phyloP scores from a whole-genome alignment of 2,113 vertebrate species.

The Calcarius ornatus region DNA sequence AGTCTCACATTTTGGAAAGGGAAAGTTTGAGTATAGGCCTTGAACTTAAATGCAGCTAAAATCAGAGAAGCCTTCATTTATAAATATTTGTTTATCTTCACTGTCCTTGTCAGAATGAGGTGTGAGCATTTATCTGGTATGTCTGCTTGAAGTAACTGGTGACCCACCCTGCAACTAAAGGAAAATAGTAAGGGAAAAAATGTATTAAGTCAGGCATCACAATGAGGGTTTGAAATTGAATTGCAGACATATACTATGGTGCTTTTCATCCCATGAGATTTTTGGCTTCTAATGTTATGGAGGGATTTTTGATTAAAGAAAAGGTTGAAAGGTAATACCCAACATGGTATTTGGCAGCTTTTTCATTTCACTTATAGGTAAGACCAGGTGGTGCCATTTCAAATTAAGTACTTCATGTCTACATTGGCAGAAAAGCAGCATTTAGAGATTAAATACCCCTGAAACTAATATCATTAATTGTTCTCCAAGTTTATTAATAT shows the following conservation, averaged over 20 bases:
- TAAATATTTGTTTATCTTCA: not conserved
- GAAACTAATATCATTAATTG: slow-evolving; percentile 64
- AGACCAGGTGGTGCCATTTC: slow-evolving; percentile 76
- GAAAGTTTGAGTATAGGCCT: not conserved
- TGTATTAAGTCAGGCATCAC: not conserved
- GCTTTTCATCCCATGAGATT: slow-evolving; percentile 26
- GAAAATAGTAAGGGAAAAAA: not conserved
- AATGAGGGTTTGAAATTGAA: slow-evolving; percentile 14
- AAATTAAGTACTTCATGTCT: slow-evolving; percentile 69
- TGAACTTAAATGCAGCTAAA: not conserved
- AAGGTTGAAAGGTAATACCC: slow-evolving; percentile 64
- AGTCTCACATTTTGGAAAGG: not conserved
- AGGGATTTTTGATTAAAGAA: slow-evolving; percentile 60
- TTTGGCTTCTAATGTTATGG: slow-evolving; percentile 19
- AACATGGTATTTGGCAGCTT: slow-evolving; percentile 67
- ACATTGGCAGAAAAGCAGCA: slow-evolving; percentile 61
- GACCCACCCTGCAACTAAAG: not conserved
- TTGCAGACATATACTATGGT: not conserved
- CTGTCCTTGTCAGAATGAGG: not conserved
- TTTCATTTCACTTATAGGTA: slow-evolving; percentile 70
- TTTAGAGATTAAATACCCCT: slow-evolving; percentile 53
- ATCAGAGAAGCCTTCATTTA: not conserved
- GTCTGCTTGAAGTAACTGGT: not conserved
- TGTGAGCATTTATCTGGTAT: not conserved
- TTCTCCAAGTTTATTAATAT: slow-evolving; percentile 63